Percentiles rank a stretch among this genome's conserved stretches.
These are phyloP conservation scores for Emmelina monodactyla DNA, from an alignment of 2,888 invertebrate species.

Conservation along the genomic window DNA sequence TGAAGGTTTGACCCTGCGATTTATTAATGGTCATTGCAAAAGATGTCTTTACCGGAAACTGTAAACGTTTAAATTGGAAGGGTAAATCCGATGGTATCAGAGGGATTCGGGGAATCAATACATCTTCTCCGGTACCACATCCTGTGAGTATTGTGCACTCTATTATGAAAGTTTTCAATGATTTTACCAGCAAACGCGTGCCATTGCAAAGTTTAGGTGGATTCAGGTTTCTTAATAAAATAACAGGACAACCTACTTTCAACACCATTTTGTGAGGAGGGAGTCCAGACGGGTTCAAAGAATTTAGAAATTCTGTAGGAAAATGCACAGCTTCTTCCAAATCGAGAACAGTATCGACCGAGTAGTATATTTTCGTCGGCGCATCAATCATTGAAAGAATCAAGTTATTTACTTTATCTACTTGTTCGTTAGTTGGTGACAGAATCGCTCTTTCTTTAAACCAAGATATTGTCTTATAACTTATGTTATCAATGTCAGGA, in stretches of 20 bases:
- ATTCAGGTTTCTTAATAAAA: too few relatives aligned
- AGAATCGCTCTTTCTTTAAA: conserved; percentile 20
- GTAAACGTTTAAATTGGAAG: too few relatives aligned
- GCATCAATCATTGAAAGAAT: conserved; percentile 14
- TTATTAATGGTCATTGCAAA: too few relatives aligned
- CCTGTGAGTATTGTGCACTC: conserved; percentile 20
- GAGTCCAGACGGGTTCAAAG: conserved; percentile 15
- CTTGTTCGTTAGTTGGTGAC: conserved; percentile 20
- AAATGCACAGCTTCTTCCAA: too few relatives aligned
- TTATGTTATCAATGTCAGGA: conserved; percentile 5
- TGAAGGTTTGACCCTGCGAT: too few relatives aligned
- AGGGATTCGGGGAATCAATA: too few relatives aligned
- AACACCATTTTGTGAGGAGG: conserved; percentile 17
- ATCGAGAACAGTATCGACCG: too few relatives aligned
- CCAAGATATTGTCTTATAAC: conserved; percentile 18
- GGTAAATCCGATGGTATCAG: too few relatives aligned
- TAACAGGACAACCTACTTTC: too few relatives aligned
- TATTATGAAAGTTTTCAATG: conserved; percentile 19
- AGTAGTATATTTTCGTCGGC: too few relatives aligned
- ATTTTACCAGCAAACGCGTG: conserved; percentile 16
- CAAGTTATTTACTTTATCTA: conserved; percentile 18
- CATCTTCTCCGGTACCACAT: too few relatives aligned
- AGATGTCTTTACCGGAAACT: too few relatives aligned
- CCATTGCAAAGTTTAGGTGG: conserved; percentile 20
- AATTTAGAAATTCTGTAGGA: conserved; percentile 3